Evolutionary conservation across 2,888 invertebrate species (phyloP).

Genomic region (Mactromeris polynyma): DNA sequence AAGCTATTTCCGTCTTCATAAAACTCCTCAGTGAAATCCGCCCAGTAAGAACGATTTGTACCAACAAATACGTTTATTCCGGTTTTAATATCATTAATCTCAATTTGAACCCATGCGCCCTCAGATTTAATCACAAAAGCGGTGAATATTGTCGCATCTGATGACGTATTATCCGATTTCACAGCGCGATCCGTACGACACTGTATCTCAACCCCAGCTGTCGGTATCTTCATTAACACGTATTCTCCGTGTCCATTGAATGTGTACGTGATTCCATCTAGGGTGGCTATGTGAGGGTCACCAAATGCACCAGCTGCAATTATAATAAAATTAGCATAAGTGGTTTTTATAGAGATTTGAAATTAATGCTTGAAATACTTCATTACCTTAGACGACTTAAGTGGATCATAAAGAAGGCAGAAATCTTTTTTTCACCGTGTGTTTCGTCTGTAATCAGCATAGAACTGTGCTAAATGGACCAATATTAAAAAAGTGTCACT

Average conservation of each 20-base stretch:
- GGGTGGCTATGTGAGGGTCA: constrained; percentile 61
- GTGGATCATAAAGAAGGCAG: too few relatives aligned
- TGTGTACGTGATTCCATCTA: constrained; percentile 56
- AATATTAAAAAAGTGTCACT: too few relatives aligned
- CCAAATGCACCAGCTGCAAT: constrained; percentile 48
- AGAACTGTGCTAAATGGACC: too few relatives aligned
- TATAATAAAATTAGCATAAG: neutral
- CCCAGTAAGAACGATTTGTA: neutral
- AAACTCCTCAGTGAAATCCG: constrained; percentile 41
- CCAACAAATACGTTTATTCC: constrained; percentile 47
- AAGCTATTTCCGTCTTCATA: constrained; percentile 34
- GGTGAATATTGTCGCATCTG: constrained; percentile 62
- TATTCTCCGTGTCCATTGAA: constrained; percentile 68
- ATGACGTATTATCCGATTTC: constrained; percentile 31
- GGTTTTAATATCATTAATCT: constrained; percentile 45
- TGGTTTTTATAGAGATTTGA: too few relatives aligned
- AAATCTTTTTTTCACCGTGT: too few relatives aligned
- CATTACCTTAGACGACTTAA: too few relatives aligned
- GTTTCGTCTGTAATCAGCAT: too few relatives aligned
- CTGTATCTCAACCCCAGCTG: constrained; percentile 48
- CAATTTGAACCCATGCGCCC: constrained; percentile 58
- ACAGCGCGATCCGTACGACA: constrained; percentile 48
- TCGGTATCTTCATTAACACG: constrained; percentile 29
- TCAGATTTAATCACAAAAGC: constrained; percentile 49
- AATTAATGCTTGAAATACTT: too few relatives aligned